These are phyloP conservation scores for Dreissena polymorpha DNA, from an alignment of 1,140 invertebrate species.

Conservation along the genomic window DNA sequence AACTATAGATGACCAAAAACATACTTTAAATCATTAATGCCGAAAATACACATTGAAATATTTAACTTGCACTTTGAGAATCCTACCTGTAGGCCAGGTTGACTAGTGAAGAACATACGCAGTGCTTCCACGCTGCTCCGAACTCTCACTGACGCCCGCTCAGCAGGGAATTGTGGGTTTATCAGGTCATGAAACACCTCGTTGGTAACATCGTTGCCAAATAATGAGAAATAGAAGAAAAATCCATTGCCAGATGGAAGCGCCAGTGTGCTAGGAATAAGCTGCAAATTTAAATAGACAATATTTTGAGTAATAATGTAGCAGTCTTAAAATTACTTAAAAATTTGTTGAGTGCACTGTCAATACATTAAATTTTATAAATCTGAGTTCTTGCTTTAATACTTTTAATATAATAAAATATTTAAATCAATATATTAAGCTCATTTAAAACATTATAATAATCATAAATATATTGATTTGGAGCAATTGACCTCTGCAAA, in stretches of 20 bases:
- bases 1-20: too few relatives aligned
- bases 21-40: too few relatives aligned
- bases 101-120: constrained; percentile 76
- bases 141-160: constrained; percentile 79
- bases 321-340: too few relatives aligned
- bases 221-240: constrained; percentile 80
- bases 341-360: too few relatives aligned
- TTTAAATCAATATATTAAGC: too few relatives aligned
- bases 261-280: constrained; percentile 73
- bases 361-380: too few relatives aligned
- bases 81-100: constrained; percentile 78
- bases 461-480: too few relatives aligned
- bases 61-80: neutral
- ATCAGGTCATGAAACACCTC: constrained; percentile 79
- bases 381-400: too few relatives aligned
- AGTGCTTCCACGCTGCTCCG: constrained; percentile 77
- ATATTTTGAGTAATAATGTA: too few relatives aligned
- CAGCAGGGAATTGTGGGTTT: constrained; percentile 78
- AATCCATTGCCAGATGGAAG: constrained; percentile 74
- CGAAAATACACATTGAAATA: too few relatives aligned
- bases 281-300: constrained; percentile 62
- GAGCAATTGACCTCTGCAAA: too few relatives aligned
- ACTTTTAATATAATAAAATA: neutral
- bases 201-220: constrained; percentile 81
- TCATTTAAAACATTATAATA: too few relatives aligned